A percentile compares a stretch with the other conserved stretches of the same genome.
Conservation (phyloP, 2,888 invertebrate genomes). For the Drosophila demipolita region DNA sequence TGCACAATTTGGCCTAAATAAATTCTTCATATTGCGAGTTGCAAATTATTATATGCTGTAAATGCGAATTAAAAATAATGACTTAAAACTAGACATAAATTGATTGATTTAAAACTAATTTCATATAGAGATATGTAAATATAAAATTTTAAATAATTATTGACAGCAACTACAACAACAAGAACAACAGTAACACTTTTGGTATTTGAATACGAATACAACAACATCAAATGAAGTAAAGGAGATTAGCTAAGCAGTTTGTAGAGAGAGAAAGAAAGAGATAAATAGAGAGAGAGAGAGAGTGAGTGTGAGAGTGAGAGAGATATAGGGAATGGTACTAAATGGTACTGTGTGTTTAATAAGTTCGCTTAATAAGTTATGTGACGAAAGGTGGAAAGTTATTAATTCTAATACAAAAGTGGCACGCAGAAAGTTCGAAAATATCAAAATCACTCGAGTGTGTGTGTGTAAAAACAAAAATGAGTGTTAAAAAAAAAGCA, state of each 20-base stretch:
- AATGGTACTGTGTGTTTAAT: constrained; percentile 43
- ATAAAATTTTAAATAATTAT: constrained; percentile 5
- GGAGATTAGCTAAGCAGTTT: constrained; percentile 20
- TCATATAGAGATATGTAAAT: constrained; percentile 4
- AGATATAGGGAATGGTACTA: constrained; percentile 1
- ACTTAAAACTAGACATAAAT: constrained; percentile 32
- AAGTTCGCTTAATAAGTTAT: constrained; percentile 14
- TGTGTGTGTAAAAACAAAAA: constrained; percentile 18
- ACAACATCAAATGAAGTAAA: constrained; percentile 59
- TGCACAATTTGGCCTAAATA: constrained; percentile 28
- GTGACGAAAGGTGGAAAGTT: constrained; percentile 11
- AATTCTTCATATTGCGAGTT: constrained; percentile 1
- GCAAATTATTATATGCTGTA: constrained; percentile 9
- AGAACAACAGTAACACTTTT: constrained; percentile 35
- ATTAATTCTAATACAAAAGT: constrained; percentile 8
- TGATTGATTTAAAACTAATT: constrained; percentile 16
- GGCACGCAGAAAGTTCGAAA: constrained; percentile 18
- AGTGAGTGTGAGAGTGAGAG: constrained; percentile 3
- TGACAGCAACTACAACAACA: constrained; percentile 35
- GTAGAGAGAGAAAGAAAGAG: constrained; percentile 19
- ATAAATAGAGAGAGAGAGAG: constrained; percentile 9
- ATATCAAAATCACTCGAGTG: constrained; percentile 17
- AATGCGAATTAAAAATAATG: constrained; percentile 22
- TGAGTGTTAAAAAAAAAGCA: constrained; percentile 37
- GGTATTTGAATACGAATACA: constrained; percentile 23